A percentile compares a stretch with the other conserved stretches of the same genome.
Evolutionary conservation across 53 echinoderm and acorn worm species (phyloP).

Genomic region (Stichopus horrens): DNA sequence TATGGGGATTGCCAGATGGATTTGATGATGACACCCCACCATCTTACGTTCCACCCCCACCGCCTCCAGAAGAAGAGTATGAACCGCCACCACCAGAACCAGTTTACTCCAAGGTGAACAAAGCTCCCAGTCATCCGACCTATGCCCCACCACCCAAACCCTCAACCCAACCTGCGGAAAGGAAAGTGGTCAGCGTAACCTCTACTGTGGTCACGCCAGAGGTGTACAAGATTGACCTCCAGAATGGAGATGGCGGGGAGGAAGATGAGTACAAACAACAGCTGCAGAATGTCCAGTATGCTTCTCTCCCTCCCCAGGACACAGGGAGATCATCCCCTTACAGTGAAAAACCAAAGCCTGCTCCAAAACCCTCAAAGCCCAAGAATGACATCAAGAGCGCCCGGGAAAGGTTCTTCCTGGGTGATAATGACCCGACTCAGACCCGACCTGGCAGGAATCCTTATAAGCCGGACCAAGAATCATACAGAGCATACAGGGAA

Average conservation of each 20-base stretch:
- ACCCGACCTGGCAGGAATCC: constrained; percentile 7
- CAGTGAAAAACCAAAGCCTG: constrained; percentile 11
- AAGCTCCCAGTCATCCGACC: constrained; percentile 20
- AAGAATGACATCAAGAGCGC: constrained; percentile 58
- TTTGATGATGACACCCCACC: constrained; percentile 35
- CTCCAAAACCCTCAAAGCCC: neutral
- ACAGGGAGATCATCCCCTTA: constrained; percentile 8
- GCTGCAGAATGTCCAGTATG: constrained; percentile 20
- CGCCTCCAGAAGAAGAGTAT: constrained; percentile 49
- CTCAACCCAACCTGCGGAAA: constrained; percentile 49
- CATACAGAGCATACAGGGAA: constrained; percentile 81
- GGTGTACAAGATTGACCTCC: constrained; percentile 51
- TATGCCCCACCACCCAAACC: constrained; percentile 40
- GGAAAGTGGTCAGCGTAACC: constrained; percentile 63
- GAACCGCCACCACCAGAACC: constrained; percentile 32
- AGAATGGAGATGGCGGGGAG: constrained; percentile 40
- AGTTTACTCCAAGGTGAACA: constrained; percentile 50
- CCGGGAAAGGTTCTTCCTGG: constrained; percentile 54
- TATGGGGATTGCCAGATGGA: constrained; percentile 34
- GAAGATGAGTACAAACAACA: constrained; percentile 56
- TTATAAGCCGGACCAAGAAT: constrained; percentile 21
- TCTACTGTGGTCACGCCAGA: constrained; percentile 61
- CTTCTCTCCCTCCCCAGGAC: neutral
- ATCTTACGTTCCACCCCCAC: constrained; percentile 27
- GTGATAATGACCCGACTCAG: neutral